A percentile compares a stretch with the other conserved stretches of the same genome.
Conservation (phyloP, 2,797 vertebrate genomes). For the Brachyalestes nurse region DNA sequence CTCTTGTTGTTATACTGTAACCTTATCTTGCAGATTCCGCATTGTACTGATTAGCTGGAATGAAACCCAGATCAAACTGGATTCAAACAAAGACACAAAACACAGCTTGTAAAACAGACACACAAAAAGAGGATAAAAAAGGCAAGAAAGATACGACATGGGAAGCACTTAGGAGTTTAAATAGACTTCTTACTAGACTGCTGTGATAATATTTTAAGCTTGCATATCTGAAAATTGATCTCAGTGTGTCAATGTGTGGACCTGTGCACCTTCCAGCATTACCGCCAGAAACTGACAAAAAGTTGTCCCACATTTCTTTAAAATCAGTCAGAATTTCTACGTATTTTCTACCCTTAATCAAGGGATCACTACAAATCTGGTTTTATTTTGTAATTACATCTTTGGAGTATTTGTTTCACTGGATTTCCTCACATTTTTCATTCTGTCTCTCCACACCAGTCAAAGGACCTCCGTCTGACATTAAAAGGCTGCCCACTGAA, state of each 20-base stretch:
- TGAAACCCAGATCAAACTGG: too few relatives aligned
- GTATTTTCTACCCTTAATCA: not conserved
- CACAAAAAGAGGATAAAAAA: too few relatives aligned
- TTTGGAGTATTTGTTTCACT: not conserved
- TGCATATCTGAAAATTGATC: too few relatives aligned
- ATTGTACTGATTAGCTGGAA: too few relatives aligned
- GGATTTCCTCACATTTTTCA: not conserved
- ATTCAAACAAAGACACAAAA: too few relatives aligned
- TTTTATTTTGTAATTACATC: not conserved
- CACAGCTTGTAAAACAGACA: too few relatives aligned
- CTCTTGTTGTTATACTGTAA: too few relatives aligned
- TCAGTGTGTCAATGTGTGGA: not conserved
- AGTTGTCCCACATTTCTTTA: not conserved
- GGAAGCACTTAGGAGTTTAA: too few relatives aligned
- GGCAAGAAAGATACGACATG: too few relatives aligned
- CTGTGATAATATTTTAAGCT: too few relatives aligned
- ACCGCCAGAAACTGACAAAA: not conserved
- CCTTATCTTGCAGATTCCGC: too few relatives aligned
- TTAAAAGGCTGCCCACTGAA: not conserved
- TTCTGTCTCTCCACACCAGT: not conserved
- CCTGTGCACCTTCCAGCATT: conserved; percentile 27
- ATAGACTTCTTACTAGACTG: too few relatives aligned
- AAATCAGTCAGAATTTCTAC: not conserved
- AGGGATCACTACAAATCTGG: not conserved
- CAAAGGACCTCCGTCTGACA: not conserved